phyloP scores from a whole-genome alignment of 2,888 invertebrate genomes.

The Acanthococcus lagerstroemiae region DNA sequence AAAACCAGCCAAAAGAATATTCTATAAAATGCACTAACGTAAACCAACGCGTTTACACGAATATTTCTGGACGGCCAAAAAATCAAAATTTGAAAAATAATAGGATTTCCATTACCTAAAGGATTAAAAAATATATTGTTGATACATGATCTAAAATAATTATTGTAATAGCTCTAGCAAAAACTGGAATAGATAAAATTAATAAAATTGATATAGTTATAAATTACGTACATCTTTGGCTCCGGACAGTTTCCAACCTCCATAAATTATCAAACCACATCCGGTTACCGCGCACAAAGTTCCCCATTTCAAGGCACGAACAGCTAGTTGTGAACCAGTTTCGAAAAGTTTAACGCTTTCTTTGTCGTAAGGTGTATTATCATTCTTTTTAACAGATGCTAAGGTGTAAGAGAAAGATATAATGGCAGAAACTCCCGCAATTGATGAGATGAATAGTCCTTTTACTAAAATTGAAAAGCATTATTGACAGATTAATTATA shows the following conservation, averaged over 20 bases:
- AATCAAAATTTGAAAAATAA: not conserved
- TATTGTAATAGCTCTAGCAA: too few species aligned
- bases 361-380: constrained; percentile 45
- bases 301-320: constrained; percentile 79
- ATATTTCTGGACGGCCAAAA: too few species aligned
- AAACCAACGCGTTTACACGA: too few species aligned
- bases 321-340: constrained; percentile 61
- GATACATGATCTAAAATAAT: not conserved
- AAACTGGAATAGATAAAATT: not conserved
- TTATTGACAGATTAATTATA: too few species aligned
- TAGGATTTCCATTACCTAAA: too few species aligned
- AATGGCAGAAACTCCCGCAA: constrained; percentile 67
- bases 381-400: constrained; percentile 64
- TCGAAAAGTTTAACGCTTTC: constrained; percentile 33
- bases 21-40: too few species aligned
- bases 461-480: constrained; percentile 17
- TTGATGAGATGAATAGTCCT: constrained; percentile 52
- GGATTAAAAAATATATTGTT: too few species aligned
- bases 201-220: constrained; percentile 12
- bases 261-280: constrained; percentile 67
- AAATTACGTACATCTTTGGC: constrained; percentile 56
- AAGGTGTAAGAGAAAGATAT: constrained; percentile 73
- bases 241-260: constrained; percentile 80
- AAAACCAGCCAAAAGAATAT: constrained; percentile 38
- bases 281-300: constrained; percentile 78